Evolutionary conservation across 2,113 vertebrate species (phyloP).

Genomic region (Pipra filicauda): DNA sequence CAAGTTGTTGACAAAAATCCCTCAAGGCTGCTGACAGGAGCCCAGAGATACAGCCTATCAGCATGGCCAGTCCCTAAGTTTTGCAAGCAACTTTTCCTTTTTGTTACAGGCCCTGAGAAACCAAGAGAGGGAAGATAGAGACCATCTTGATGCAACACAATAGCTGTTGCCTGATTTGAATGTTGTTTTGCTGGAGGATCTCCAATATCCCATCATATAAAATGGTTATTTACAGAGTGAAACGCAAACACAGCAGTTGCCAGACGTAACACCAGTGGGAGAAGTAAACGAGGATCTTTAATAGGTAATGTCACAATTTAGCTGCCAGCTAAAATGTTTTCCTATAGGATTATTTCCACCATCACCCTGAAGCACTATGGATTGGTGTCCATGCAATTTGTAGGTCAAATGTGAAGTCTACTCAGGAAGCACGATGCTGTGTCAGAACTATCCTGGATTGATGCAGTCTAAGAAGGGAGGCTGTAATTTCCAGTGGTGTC

Average conservation of each 20-base stretch:
- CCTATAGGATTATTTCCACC: neutral
- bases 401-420: neutral
- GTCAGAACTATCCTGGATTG: neutral
- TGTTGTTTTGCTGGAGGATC: neutral
- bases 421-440: neutral
- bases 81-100: neutral
- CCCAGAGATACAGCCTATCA: neutral
- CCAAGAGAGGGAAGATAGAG: neutral
- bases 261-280: neutral
- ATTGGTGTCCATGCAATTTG: neutral
- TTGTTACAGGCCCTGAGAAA: neutral
- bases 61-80: neutral
- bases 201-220: constrained; percentile 27
- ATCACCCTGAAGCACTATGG: neutral
- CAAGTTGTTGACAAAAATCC: neutral
- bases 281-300: neutral
- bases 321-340: neutral
- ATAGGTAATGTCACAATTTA: neutral
- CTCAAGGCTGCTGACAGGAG: constrained; percentile 9
- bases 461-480: neutral
- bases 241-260: neutral
- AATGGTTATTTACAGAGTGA: neutral
- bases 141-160: neutral
- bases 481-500: neutral
- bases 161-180: neutral